Evolutionary conservation across 2,888 invertebrate genomes (phyloP), one percentile per base, ranked within the genome.

Genomic region (Ectemnius cavifrons): DNA sequence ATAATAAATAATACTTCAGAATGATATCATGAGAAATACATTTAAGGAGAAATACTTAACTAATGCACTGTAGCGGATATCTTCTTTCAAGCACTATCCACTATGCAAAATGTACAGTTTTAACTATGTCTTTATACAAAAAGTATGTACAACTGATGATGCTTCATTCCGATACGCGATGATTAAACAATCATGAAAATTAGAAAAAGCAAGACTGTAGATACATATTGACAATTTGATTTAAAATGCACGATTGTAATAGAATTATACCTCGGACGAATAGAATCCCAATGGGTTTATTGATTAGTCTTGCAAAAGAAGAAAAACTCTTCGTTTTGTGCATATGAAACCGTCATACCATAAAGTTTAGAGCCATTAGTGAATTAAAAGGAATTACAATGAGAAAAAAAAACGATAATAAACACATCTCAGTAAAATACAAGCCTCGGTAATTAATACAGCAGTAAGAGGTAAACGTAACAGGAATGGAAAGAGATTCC

Each of bases 1-100:
- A 66, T 71, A 82, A 82, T 82, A 82, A 82, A 82, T 82, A 82
- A 82, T 71, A 69, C 67, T 73, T 72, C 67, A 49, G 65, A 67
- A 27, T 63, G 65, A 79, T 72, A 73, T 76, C 60, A 56, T 70
- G 69, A 67, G 66, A 71, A 75, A 63, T 64, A 75, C 71, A 72
- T 56, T 72, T 73, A 72, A 74, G 23, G 60, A 69, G 72, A 56
- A 47, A 16, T 70, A 52, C 23, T 52, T 71, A 63, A 68, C 57
- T 61, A 45, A 57, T n/a, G 45, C 46, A 74, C 37, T 49, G 49
- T 59, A 67, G 59, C 68, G 58, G 46, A 23, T 76, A 63, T 68
- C 13, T 71, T 72, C 59, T 60, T 6, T 67, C 61, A 71, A 76
- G 67, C 73, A 18, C 56, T 70, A 64, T 76, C 61, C 71, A 67